These are phyloP conservation scores for Drosophila truncata DNA, from an alignment of 1,140 invertebrate species.

Conservation along the genomic window DNA sequence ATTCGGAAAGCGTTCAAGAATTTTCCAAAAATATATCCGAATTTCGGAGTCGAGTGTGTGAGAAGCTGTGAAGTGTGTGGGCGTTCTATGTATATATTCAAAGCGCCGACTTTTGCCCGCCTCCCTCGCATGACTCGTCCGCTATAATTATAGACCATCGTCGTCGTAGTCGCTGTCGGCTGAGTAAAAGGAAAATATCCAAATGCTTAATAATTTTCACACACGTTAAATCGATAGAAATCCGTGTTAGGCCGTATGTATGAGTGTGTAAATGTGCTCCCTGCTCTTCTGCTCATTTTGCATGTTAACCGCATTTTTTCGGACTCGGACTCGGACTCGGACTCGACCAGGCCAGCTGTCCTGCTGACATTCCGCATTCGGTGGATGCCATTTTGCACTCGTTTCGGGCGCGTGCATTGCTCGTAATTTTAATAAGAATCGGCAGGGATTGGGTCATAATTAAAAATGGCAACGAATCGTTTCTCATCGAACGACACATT, in stretches of 20 bases:
- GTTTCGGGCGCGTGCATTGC: constrained; percentile 21
- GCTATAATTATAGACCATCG: constrained; percentile 74
- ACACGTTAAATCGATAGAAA: constrained; percentile 34
- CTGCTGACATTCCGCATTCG: constrained; percentile 35
- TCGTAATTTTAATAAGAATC: constrained; percentile 59
- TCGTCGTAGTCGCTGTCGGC: constrained; percentile 27
- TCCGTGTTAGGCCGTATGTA: not conserved
- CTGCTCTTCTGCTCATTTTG: constrained; percentile 30
- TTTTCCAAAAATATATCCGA: constrained; percentile 85
- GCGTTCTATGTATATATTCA: constrained; percentile 55
- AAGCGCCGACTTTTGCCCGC: constrained; percentile 52
- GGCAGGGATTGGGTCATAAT: constrained; percentile 71
- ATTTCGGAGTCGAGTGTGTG: constrained; percentile 75
- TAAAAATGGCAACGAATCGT: constrained; percentile 59
- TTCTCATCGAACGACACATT: constrained; percentile 17
- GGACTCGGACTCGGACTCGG: constrained; percentile 57
- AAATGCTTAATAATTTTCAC: constrained; percentile 75
- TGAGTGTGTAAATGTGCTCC: constrained; percentile 3
- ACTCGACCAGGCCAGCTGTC: constrained; percentile 43
- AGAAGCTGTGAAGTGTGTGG: constrained; percentile 51
- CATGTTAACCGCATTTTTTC: constrained; percentile 64
- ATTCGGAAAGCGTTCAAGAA: constrained; percentile 63
- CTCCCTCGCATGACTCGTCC: constrained; percentile 68
- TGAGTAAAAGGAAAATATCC: constrained; percentile 31
- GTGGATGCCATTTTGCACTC: constrained; percentile 36